Base-by-base conservation (phyloP, 2,797 vertebrate species). In the Todus mexicanus region DNA sequence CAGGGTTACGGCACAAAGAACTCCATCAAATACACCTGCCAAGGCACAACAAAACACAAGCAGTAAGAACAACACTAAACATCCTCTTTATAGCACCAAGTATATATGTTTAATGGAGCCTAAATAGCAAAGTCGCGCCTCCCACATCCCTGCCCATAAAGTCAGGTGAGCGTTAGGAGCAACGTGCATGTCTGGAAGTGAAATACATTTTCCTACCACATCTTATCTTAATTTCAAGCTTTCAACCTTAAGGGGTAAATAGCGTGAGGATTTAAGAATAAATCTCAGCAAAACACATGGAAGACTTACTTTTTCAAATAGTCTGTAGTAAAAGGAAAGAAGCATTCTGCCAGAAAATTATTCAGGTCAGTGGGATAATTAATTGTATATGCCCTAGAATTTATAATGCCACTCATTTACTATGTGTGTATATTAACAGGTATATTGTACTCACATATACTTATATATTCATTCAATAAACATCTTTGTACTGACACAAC, bases 201-300 rank as follows among this genome's bases (percentile, higher is more conserved):
- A 89, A 90, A 88, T 47, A 45, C 2, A 2, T 19, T 82, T 95
- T 93, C 91, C 74, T 88, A 60, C 1, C 0, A 74, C 77, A 93
- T 76, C 77, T 96, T 91, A 94, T 92, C 91, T 92, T 48, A 66
- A 93, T 80, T 80, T 91, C 84, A 95, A 81, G 93, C 74, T 94
- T 94, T 93, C 77, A 79, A 86, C 86, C 79, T 90, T 59, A 93
- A 95, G 88, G 92, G 88, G 88, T 94, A 93, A 96, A 95, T 68
- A 95, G 81, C 17, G 11, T 61, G 66, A 85, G 89, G 84, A 72
- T 89, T 95, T 87, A 76, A 89, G 50, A 84, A 92, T 68, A 94
- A 87, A 93, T 92, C 88, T 93, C 84, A 79, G 81, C 31, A 87
- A 82, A 95, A 91, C 85, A 93, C 70, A 42, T 35, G 51, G 66